A percentile compares a stretch with the other conserved stretches of the same genome.
phyloP scores from a whole-genome alignment of 2,797 vertebrate genomes.

The Sitta carolinensis region DNA sequence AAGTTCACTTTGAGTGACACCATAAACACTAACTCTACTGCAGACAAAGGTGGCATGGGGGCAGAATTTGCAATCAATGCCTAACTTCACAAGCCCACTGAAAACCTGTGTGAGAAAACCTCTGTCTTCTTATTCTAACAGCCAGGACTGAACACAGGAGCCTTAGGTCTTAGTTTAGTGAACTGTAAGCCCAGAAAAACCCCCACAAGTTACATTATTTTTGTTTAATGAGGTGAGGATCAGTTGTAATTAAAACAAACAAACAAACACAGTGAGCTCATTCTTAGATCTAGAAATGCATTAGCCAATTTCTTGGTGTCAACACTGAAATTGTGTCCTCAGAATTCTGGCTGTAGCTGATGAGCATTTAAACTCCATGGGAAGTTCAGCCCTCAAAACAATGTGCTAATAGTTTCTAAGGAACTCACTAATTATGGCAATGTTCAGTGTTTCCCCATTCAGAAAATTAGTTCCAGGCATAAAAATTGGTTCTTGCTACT shows the following conservation, averaged over 20 bases:
- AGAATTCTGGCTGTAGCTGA: not conserved
- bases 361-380: not conserved
- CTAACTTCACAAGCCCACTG: not conserved
- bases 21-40: not conserved
- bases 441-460: not conserved
- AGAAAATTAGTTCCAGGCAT: slow-evolving; percentile 14
- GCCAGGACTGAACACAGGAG: not conserved
- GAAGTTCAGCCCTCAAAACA: not conserved
- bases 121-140: not conserved
- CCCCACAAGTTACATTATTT: not conserved
- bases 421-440: not conserved
- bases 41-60: not conserved
- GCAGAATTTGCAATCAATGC: not conserved
- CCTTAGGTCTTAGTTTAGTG: not conserved
- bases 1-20: slow-evolving; percentile 66
- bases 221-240: not conserved
- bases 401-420: not conserved
- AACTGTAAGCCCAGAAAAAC: not conserved
- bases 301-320: not conserved
- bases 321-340: not conserved
- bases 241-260: not conserved
- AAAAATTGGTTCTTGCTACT: slow-evolving; percentile 13
- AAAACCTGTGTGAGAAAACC: not conserved
- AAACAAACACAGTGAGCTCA: not conserved
- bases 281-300: not conserved